A percentile compares a stretch with the other conserved stretches of the same genome.
phyloP scores from a whole-genome alignment of 2,797 vertebrate species.

The Etheostoma nigrum region DNA sequence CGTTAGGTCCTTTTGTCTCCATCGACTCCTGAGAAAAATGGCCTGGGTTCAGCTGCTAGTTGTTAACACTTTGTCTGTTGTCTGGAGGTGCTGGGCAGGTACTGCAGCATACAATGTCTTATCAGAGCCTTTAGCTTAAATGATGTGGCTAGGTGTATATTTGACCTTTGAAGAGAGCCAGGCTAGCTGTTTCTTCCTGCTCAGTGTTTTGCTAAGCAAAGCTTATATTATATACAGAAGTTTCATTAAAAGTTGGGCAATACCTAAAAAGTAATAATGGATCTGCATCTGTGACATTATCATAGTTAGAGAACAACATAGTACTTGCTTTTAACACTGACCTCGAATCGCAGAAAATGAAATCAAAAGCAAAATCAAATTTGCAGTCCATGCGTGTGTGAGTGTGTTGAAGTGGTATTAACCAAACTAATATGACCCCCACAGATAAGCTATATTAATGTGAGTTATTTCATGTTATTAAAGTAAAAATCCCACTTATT shows the following conservation, averaged over 20 bases:
- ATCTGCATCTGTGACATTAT: background rate
- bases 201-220: conserved; percentile 15
- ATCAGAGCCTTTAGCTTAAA: conserved; percentile 30
- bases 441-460: conserved; percentile 17
- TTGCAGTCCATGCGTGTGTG: conserved; percentile 13
- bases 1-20: conserved; percentile 18
- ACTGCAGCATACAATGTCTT: conserved; percentile 16
- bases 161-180: conserved; percentile 8
- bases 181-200: background rate
- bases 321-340: background rate
- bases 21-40: background rate
- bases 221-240: background rate
- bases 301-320: conserved; percentile 3
- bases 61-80: background rate
- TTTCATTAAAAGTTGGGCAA: conserved; percentile 3
- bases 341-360: conserved; percentile 1
- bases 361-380: conserved; percentile 16
- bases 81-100: conserved; percentile 10
- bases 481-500: conserved; percentile 6
- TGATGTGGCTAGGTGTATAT: conserved; percentile 9
- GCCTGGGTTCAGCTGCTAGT: background rate
- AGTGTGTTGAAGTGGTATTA: conserved; percentile 13
- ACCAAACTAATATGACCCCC: conserved; percentile 19
- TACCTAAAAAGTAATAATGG: background rate
- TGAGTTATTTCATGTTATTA: conserved; percentile 8